Evolutionary conservation across 2,888 invertebrate species (phyloP).

Genomic region (Eilema caniola): DNA sequence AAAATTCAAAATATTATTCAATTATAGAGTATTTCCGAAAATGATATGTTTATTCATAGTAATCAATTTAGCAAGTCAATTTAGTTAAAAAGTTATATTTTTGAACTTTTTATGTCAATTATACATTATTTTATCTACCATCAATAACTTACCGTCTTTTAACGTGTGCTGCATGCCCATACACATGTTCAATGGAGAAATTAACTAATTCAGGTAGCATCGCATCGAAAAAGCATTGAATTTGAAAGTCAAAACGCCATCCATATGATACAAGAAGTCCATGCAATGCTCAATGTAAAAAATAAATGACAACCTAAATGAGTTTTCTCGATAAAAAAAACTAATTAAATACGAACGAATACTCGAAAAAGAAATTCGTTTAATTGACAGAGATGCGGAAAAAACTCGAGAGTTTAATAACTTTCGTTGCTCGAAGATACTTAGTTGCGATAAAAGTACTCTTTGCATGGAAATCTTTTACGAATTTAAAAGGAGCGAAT

Average conservation of each 20-base stretch:
- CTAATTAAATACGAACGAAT: conserved; percentile 34
- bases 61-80: neutral
- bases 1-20: too few species aligned
- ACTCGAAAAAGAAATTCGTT: conserved; percentile 26
- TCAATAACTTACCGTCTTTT: too few species aligned
- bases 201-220: too few species aligned
- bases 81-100: neutral
- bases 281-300: conserved; percentile 14
- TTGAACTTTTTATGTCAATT: neutral
- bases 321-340: conserved; percentile 30
- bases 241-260: too few species aligned
- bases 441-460: conserved; percentile 40
- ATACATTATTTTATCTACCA: too few species aligned
- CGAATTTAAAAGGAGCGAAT: conserved; percentile 53
- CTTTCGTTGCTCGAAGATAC: conserved; percentile 37
- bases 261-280: too few species aligned
- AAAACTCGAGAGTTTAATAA: conserved; percentile 32
- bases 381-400: conserved; percentile 39
- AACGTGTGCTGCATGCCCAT: too few species aligned
- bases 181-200: too few species aligned
- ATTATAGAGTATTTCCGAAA: too few species aligned
- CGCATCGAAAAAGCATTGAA: too few species aligned
- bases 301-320: conserved; percentile 28
- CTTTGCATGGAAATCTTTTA: conserved; percentile 51
- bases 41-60: too few species aligned